Conservation (phyloP, 2,113 vertebrate species). For the Maccullochella peelii region DNA sequence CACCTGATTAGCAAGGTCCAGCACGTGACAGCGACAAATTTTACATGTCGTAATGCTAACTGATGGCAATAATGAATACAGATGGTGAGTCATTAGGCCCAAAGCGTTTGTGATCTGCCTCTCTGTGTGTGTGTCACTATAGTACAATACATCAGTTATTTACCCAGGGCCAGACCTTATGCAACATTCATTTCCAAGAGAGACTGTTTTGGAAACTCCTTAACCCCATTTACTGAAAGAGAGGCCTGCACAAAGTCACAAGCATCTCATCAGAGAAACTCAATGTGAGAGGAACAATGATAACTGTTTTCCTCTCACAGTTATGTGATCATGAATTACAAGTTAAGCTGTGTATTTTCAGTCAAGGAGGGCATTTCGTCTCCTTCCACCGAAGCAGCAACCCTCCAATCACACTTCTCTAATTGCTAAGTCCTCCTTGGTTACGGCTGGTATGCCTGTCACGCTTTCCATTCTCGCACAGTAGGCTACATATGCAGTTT, state of each 20-base stretch:
- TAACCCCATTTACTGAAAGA: slow-evolving; percentile 40
- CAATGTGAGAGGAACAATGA: slow-evolving; percentile 3
- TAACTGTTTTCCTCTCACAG: slow-evolving; percentile 8
- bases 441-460: background rate
- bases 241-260: slow-evolving; percentile 45
- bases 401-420: background rate
- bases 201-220: slow-evolving; percentile 42
- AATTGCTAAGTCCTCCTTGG: background rate
- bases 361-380: slow-evolving; percentile 9
- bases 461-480: background rate
- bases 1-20: slow-evolving; percentile 20
- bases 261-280: slow-evolving; percentile 43
- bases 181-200: slow-evolving; percentile 46
- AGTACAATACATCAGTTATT: slow-evolving; percentile 41
- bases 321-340: slow-evolving; percentile 26
- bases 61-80: slow-evolving; percentile 33
- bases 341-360: background rate
- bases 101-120: slow-evolving; percentile 28
- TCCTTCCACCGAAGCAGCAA: background rate
- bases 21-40: background rate
- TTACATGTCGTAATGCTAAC: slow-evolving; percentile 25
- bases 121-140: slow-evolving; percentile 25
- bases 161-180: slow-evolving; percentile 32
- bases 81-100: slow-evolving; percentile 50
- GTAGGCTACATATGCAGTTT: background rate